Base-by-base conservation (phyloP, 2,113 vertebrate species). In the Gobius niger region DNA sequence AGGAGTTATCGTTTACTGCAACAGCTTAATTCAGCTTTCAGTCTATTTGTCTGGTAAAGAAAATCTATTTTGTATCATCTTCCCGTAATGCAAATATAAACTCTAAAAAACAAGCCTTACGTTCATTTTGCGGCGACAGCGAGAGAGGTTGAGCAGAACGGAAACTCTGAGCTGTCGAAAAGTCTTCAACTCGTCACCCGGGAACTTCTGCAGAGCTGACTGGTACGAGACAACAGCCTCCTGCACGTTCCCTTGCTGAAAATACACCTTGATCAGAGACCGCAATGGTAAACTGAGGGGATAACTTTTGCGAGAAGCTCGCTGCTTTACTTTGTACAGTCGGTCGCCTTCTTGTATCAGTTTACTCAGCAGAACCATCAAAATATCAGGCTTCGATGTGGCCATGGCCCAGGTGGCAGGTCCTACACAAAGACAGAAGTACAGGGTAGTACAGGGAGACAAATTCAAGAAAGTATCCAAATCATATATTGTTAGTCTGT, bases 321-420 rank as follows among this genome's bases (percentile, higher is more conserved):
- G 16, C 7, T 0, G 90, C 93, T 91, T 8, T 60, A 99, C 97
- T 96, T 99, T 99, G 82, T 99, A 99, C 72, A 98, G 94, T 91
- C 94, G 93, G 92, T 99, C 97, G 72, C 98, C 98, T 78, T 99
- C 98, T 82, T 99, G 97, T 88, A 98, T 97, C 91, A 99, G 86
- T 93, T 98, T 98, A 94, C 96, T 98, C 85, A 99, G 93, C 73
- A 99, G 92, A 91, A 99, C 98, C 91, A 99, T 96, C 92, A 98
- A 94, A 93, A 99, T 99, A 92, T 99, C 98, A 44, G 98, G 98
- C 85, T 99, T 99, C 86, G 98, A 99, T 79, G 98, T 99, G 54
- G 98, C 98, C 98, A 99, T 99, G 88, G 98, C 98, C 98, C 98
- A 99, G 3, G 98, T 98, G 67, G 98, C 98, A 84, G 98, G 98